A percentile compares a stretch with the other conserved stretches of the same genome.
phyloP scores from a whole-genome alignment of 92 coral and sea anemone species.

The Phenganax subtilis region DNA sequence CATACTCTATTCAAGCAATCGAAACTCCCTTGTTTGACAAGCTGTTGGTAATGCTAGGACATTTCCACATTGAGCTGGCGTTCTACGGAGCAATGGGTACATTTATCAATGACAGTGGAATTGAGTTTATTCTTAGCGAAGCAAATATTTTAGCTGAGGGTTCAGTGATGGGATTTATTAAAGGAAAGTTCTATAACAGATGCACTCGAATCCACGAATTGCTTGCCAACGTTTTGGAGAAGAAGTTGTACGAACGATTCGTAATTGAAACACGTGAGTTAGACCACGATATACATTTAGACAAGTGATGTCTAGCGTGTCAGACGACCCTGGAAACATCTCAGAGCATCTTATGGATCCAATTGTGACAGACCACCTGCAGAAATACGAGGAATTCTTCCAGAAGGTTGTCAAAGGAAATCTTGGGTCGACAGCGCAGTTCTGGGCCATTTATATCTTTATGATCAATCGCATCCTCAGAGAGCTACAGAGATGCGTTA shows the following conservation, averaged over 20 bases:
- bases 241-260: constrained; percentile 12
- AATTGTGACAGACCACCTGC: constrained; percentile 1
- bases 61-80: constrained; percentile 6
- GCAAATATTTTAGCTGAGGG: not conserved
- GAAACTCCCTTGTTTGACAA: constrained; percentile 11
- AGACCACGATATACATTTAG: not conserved
- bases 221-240: not conserved
- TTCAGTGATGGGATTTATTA: not conserved
- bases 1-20: constrained; percentile 7
- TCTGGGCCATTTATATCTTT: constrained; percentile 26
- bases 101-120: constrained; percentile 2
- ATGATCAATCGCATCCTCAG: constrained; percentile 13
- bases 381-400: constrained; percentile 11
- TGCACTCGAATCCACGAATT: constrained; percentile 18
- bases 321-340: not conserved
- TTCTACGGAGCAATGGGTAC: constrained; percentile 13
- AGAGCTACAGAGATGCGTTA: constrained; percentile 14
- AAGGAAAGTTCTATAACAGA: constrained; percentile 16
- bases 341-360: not conserved
- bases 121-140: constrained; percentile 3
- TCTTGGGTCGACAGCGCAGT: constrained; percentile 22
- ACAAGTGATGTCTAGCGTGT: constrained; percentile 12
- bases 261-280: constrained; percentile 3
- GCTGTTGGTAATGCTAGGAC: constrained; percentile 8
- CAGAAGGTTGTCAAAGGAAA: not conserved